Percentiles rank a stretch among this genome's conserved stretches.
phyloP scores from a whole-genome alignment of 92 coral and sea anemone species.

The Umimayanthus chanpuru region DNA sequence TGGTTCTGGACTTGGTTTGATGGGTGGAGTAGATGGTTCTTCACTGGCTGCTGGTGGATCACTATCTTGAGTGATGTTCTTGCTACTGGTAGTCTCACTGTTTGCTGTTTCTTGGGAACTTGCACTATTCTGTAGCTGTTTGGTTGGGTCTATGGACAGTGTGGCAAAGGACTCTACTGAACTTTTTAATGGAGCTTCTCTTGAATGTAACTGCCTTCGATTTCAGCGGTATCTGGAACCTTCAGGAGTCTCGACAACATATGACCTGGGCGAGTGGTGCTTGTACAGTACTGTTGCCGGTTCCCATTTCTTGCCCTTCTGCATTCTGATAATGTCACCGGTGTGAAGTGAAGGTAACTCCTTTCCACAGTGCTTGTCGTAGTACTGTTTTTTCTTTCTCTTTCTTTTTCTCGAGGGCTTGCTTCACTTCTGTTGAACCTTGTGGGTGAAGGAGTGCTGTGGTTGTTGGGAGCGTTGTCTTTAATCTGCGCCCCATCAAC shows the following conservation, averaged over 20 bases:
- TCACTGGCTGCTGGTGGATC: not conserved
- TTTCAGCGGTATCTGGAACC: slow-evolving; percentile 51
- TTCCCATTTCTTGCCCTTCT: too few species aligned
- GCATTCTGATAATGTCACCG: too few species aligned
- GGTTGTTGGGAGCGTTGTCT: slow-evolving; percentile 53
- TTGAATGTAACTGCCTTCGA: slow-evolving; percentile 30
- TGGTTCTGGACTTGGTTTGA: not conserved
- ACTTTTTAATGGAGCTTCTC: not conserved
- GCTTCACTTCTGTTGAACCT: slow-evolving; percentile 27
- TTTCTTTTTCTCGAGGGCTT: slow-evolving; percentile 31
- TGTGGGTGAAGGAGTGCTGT: slow-evolving; percentile 36
- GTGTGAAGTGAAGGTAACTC: too few species aligned
- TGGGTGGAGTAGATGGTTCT: not conserved
- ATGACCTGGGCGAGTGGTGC: too few species aligned
- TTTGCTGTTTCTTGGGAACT: not conserved
- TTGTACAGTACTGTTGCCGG: too few species aligned
- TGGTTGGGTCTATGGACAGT: not conserved
- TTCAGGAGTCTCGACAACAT: slow-evolving; percentile 35
- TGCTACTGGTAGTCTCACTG: not conserved
- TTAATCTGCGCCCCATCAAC: slow-evolving; percentile 30
- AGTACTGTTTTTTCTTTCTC: slow-evolving; percentile 41
- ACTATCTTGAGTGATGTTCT: not conserved
- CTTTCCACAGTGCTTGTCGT: too few species aligned
- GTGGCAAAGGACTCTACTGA: not conserved
- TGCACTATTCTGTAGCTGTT: not conserved